Conservation (phyloP, 1,140 invertebrate genomes). For the Psix sp. region DNA sequence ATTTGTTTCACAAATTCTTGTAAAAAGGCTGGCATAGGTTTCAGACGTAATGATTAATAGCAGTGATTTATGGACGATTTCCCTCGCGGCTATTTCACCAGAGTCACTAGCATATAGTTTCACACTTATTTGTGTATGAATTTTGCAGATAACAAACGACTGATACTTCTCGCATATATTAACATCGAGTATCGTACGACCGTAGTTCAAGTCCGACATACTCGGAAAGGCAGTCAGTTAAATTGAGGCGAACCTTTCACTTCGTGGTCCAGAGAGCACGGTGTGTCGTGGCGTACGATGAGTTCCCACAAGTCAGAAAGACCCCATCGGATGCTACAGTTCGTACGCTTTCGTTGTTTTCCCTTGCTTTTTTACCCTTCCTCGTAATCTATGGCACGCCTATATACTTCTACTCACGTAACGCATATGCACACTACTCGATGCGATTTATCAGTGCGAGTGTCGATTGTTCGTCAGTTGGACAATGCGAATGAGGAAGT, state of each 20-base stretch:
- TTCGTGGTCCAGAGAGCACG: constrained; percentile 75
- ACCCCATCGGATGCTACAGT: constrained; percentile 68
- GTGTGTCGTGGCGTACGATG: constrained; percentile 67
- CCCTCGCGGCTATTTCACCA: no score
- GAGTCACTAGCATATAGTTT: no score
- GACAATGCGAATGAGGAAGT: constrained; percentile 43
- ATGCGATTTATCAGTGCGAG: constrained; percentile 24
- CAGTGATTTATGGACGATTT: no score
- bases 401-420: constrained; percentile 20
- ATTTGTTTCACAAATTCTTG: no score
- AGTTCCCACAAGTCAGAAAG: constrained; percentile 73
- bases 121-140: background rate
- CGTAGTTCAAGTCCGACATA: constrained; percentile 64
- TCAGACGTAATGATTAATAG: no score
- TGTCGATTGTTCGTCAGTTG: constrained; percentile 35
- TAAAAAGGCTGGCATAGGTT: no score
- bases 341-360: constrained; percentile 64
- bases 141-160: background rate
- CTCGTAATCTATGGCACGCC: constrained; percentile 48
- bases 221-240: constrained; percentile 65
- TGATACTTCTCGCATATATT: constrained; percentile 12
- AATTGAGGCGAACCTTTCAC: constrained; percentile 73
- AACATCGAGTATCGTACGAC: constrained; percentile 37
- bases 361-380: constrained; percentile 39
- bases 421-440: constrained; percentile 36